Conservation (phyloP, 2,797 vertebrate species). For the Cirrhinus mrigala region DNA sequence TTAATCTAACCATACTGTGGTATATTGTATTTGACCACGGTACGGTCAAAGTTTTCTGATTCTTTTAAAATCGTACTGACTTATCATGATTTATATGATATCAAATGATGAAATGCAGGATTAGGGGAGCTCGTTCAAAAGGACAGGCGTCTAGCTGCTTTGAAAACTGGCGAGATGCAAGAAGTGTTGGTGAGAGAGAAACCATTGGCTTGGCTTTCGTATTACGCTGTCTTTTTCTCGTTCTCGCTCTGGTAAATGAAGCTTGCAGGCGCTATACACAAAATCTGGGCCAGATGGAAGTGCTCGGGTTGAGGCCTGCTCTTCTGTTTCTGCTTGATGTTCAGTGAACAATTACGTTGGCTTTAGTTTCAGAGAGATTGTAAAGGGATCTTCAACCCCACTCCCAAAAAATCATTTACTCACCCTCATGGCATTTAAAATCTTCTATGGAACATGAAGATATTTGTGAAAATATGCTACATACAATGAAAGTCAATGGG, state of each 20-base stretch:
- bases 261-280: constrained; percentile 10
- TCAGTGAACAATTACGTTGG: constrained; percentile 14
- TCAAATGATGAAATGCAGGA: constrained; percentile 14
- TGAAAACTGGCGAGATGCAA: constrained; percentile 10
- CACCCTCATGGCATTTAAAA: background rate
- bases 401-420: background rate
- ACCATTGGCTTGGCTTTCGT: constrained; percentile 17
- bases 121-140: constrained; percentile 14
- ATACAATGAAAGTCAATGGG: background rate
- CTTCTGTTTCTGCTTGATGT: constrained; percentile 39
- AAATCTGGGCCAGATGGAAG: constrained; percentile 6
- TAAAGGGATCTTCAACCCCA: constrained; percentile 16
- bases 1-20: constrained; percentile 42
- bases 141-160: background rate
- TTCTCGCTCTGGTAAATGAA: constrained; percentile 28
- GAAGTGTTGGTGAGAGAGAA: constrained; percentile 11
- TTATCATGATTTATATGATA: constrained; percentile 45
- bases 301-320: constrained; percentile 47
- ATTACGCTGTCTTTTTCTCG: constrained; percentile 23
- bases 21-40: constrained; percentile 38
- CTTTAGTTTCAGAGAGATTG: constrained; percentile 19
- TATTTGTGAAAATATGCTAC: no score
- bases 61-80: constrained; percentile 32
- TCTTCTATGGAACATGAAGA: no score
- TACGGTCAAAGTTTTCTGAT: constrained; percentile 32